These are phyloP conservation scores for Tiaroga cobitis DNA, from an alignment of 2,797 vertebrate genomes.

Conservation along the genomic window DNA sequence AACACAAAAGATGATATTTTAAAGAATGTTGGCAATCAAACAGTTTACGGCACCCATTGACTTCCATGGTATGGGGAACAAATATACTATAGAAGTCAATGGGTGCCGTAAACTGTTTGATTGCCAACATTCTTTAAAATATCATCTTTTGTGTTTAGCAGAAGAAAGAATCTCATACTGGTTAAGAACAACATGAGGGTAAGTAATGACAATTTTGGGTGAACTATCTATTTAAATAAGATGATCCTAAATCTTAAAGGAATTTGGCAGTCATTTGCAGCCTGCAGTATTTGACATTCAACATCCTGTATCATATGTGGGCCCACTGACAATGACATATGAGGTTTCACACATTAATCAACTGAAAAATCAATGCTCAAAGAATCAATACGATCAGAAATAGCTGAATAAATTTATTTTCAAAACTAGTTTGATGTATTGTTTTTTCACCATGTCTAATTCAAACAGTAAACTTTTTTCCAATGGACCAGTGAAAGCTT, in stretches of 20 bases:
- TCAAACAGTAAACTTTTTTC: background rate
- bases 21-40: no score
- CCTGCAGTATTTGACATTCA: background rate
- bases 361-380: background rate
- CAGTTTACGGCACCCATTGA: no score
- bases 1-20: no score
- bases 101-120: no score
- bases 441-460: background rate
- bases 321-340: background rate
- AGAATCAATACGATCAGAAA: background rate
- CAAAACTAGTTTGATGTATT: background rate
- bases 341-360: background rate
- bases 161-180: no score
- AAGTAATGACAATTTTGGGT: no score
- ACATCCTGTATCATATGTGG: constrained; percentile 15
- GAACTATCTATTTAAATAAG: no score
- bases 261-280: background rate
- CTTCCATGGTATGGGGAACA: no score
- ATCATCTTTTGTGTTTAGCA: no score
- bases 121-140: no score
- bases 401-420: background rate
- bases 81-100: no score
- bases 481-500: background rate
- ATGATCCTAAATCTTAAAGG: background rate
- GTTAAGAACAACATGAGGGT: no score